Base-by-base conservation (phyloP, 2,888 invertebrate genomes). In the Drosophila mercatorum region DNA sequence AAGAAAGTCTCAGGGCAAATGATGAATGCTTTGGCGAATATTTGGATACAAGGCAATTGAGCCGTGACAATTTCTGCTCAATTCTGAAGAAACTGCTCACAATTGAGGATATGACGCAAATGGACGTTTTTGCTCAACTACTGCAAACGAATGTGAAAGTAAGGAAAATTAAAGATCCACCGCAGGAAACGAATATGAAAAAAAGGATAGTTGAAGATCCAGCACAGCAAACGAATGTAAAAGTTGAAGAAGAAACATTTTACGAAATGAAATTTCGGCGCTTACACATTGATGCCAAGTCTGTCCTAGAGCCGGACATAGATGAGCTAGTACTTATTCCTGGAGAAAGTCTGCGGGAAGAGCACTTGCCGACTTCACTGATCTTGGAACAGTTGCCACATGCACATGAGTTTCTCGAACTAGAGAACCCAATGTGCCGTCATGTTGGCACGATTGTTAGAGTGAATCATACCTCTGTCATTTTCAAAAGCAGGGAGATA, bases 71-170 rank as follows among this genome's bases (percentile, higher is more conserved):
- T 57, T 2, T 28, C 10, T 10, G 4, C 10, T 34, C 49, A 22
- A 31, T 64, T 11, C 34, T 64, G 3, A 12, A 10, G 5, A 64
- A 49, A 0, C 57, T 64, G 63, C 14, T 49, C 3, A 40, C 41
- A n/a, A 41, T 64, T 47, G 63, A 64, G 47, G 63, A 64, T 57
- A 34, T 64, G 8, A 12, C 41, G 2, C 34, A 5, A 26, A 57
- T 49, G 63, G 7, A 49, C n/a, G 1, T 0, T 0, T 57, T 22
- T 22, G 8, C 40, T 26, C 5, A 49, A 5, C 34, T 64, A 0
- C 12, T 26, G 10, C 49, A 57, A 34, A 34, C 8, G 4, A 6
- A 49, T n/a, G 34, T 49, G 2, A 34, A 2, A 5, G 57, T 63
- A 17, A 11, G 0, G 1, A 5, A 31, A 28, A 0, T 5, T 6